Conservation (phyloP, 2,888 invertebrate species). For the Iphiclides podalirius region DNA sequence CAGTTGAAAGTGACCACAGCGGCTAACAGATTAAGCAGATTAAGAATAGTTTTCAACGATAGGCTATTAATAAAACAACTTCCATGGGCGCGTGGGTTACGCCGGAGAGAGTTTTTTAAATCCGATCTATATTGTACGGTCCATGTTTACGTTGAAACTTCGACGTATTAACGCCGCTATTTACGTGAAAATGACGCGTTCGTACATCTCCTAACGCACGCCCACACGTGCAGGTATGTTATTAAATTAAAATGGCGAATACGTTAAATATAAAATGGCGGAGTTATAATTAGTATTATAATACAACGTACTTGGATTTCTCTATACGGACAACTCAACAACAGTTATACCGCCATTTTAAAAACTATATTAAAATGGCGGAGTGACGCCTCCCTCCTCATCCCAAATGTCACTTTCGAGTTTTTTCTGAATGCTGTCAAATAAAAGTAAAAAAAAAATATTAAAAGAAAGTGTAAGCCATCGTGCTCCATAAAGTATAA, state of each 20-base stretch:
- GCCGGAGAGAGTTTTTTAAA: slow-evolving; percentile 19
- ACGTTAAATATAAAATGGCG: background rate
- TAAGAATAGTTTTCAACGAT: slow-evolving; percentile 30
- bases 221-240: slow-evolving; percentile 3
- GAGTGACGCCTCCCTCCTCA: background rate
- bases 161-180: slow-evolving; percentile 15
- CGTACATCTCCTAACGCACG: slow-evolving; percentile 8
- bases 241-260: slow-evolving; percentile 1
- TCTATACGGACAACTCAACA: no score
- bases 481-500: no score
- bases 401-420: background rate
- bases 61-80: slow-evolving; percentile 20
- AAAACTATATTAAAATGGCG: no score
- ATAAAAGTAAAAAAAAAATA: no score
- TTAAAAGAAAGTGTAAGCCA: no score
- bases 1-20: no score
- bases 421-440: no score
- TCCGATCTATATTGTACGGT: slow-evolving; percentile 14
- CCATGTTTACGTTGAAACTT: slow-evolving; percentile 18
- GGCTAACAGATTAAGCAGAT: slow-evolving; percentile 37
- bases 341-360: no score
- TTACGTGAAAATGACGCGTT: slow-evolving; percentile 11
- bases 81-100: slow-evolving; percentile 15
- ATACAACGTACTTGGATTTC: no score
- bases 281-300: no score